Base-by-base conservation (phyloP, 2,113 vertebrate genomes). In the Madoqua kirkii region DNA sequence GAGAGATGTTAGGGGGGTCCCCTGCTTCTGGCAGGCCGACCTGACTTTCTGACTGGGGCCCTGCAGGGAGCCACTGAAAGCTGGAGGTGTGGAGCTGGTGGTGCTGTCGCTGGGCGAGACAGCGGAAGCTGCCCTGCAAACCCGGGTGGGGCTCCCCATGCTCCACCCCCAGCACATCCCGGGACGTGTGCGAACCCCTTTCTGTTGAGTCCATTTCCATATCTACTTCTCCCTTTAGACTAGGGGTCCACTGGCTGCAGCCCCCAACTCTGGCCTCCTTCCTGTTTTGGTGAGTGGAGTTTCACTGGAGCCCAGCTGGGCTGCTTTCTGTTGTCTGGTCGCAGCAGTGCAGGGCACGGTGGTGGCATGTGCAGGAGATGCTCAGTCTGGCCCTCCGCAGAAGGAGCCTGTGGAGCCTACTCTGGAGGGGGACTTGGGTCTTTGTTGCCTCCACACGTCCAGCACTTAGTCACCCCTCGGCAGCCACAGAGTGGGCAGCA, bases 111-210 rank as follows among this genome's bases (percentile, higher is more conserved):
- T 33, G 36, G 71, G n/a, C 3, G 21, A 64, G 36, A 36, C 7
- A 13, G 57, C 43, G 5, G 31, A 45, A 40, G 57, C 8, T 27
- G 54, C 27, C 45, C 45, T 5, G 52, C 27, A 25, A n/a, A 71
- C 16, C n/a, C 40, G 12, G 45, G 54, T n/a, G 5, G 82, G 54
- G 29, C 33, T 8, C n/a, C 48, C 48, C 43, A 43, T 40, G 29
- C 43, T 50, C 8, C 0, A 0, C 48, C 48, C 33, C 40, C 4
- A 3, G n/a, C 71, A 6, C 1, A 0, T 3, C 33, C 52, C 57
- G 50, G 5, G 43, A 5, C 8, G 0, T 40, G 16, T 1, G 16
- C 2, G 50, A 59, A 52, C 5, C 31, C 21, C 36, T 19, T 85
- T 91, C 7, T 7, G 59, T 23, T 45, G 60, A 43, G 7, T 12